Conservation (phyloP, 1,140 invertebrate genomes). For the Argopecten irradians region DNA sequence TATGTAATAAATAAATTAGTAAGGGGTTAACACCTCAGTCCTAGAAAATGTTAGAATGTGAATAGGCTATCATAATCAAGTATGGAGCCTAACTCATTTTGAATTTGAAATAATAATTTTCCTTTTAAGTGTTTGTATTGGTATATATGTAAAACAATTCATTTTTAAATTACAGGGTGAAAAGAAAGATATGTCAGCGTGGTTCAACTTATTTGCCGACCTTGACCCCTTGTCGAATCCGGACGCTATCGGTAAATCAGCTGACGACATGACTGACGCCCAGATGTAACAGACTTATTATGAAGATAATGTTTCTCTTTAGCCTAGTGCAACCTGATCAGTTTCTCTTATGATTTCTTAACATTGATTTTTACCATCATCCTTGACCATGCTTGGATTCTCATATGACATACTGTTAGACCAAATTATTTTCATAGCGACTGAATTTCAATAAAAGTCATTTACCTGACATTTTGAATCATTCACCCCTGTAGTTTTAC, state of each 20-base stretch:
- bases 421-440: no score
- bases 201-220: slow-evolving; percentile 95
- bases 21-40: no score
- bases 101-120: not conserved
- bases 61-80: not conserved
- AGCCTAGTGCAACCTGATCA: no score
- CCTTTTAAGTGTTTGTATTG: not conserved
- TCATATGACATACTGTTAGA: no score
- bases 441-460: no score
- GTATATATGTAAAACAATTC: not conserved
- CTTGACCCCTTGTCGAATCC: slow-evolving; percentile 93
- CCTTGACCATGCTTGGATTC: no score
- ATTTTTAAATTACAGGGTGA: slow-evolving; percentile 62
- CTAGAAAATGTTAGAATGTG: slow-evolving; percentile 36
- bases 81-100: not conserved
- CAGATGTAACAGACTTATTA: slow-evolving; percentile 25
- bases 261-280: slow-evolving; percentile 72
- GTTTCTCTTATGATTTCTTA: no score
- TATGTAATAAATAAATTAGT: no score
- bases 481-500: no score
- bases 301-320: no score
- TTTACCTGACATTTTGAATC: no score
- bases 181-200: slow-evolving; percentile 80
- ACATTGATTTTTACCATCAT: no score
- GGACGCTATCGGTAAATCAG: slow-evolving; percentile 79